Evolutionary conservation across 2,113 vertebrate genomes (phyloP), one percentile per base, ranked within the genome.

Genomic region (Vulpes lagopus): DNA sequence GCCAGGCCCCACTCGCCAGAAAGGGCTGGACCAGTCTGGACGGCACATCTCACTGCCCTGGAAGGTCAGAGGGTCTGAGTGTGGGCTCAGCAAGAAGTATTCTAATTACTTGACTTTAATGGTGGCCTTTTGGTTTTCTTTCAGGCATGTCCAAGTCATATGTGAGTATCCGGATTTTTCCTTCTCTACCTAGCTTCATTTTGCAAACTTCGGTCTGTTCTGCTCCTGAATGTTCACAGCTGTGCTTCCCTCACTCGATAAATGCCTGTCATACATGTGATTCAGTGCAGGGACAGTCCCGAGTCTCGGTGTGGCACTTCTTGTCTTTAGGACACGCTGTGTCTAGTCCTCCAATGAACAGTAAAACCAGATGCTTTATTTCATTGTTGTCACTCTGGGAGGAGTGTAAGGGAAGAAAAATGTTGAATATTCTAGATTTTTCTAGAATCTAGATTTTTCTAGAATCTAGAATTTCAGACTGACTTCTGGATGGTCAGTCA

Each of bases 141-240:
- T 94, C 53, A 98, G 98, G 97, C 15, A 92, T 27, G 57, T 92
- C 96, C 30, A 91, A 35, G 32, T 60, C 92, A 2, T 0, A 0
- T 60, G 98, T 98, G 60, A 89, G 97, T 93, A 19, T 53, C 22
- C 19, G 43, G 43, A 19, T 78, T 89, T 53, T 17, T 59, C 19
- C 25, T 60, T 32, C 62, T 69, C 30, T 4, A 1, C 3, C 0
- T 10, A 27, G n/a, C 76, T 94, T 73, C 17, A 1, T 25, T 38
- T 32, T 25, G 51, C 19, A 14, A n/a, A 49, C 38, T 53, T 17
- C 11, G 2, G 22, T 30, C 32, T 5, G 16, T 62, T 88, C 53
- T 25, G 12, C 25, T 49, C 20, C 38, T 73, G 0, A 8, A 22
- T 32, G 8, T 32, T 73, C 53, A 15, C 19, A 49, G 12, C 60